Conservation (phyloP, 37 sponge, comb jelly and placozoan species). For the Spongilla lacustris region DNA sequence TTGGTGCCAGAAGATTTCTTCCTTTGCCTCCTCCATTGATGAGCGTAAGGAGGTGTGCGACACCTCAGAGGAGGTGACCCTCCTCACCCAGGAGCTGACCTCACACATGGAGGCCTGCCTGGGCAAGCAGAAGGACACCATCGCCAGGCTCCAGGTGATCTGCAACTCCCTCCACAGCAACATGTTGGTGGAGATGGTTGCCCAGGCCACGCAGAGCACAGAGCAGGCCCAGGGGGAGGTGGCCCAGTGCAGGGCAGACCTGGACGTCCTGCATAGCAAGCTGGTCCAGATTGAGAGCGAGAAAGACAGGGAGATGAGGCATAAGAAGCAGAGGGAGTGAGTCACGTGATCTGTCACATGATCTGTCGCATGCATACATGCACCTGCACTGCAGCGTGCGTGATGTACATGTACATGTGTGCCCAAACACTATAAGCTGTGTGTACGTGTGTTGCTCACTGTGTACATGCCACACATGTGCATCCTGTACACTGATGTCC, state of each 20-base stretch:
- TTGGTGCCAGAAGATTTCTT: slow-evolving; percentile 57
- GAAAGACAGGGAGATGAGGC: slow-evolving; percentile 45
- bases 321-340: slow-evolving; percentile 71
- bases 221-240: slow-evolving; percentile 27
- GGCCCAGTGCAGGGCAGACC: slow-evolving; percentile 12
- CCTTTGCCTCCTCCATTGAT: slow-evolving; percentile 35
- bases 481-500: too few relatives aligned
- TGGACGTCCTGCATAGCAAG: slow-evolving; percentile 31
- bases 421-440: too few relatives aligned
- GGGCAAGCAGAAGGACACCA: slow-evolving; percentile 49
- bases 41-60: slow-evolving; percentile 32
- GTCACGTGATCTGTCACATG: too few relatives aligned
- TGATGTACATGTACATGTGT: too few relatives aligned
- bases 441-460: too few relatives aligned
- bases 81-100: slow-evolving; percentile 38
- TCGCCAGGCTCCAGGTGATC: slow-evolving; percentile 33
- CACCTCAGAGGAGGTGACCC: slow-evolving; percentile 17
- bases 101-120: slow-evolving; percentile 37
- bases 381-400: too few relatives aligned
- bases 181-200: slow-evolving; percentile 32
- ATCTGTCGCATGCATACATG: too few relatives aligned
- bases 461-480: too few relatives aligned
- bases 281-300: slow-evolving; percentile 62
- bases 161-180: slow-evolving; percentile 45
- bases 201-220: slow-evolving; percentile 47